Conservation (phyloP, 2,797 vertebrate genomes). For the Clarias fuscus region DNA sequence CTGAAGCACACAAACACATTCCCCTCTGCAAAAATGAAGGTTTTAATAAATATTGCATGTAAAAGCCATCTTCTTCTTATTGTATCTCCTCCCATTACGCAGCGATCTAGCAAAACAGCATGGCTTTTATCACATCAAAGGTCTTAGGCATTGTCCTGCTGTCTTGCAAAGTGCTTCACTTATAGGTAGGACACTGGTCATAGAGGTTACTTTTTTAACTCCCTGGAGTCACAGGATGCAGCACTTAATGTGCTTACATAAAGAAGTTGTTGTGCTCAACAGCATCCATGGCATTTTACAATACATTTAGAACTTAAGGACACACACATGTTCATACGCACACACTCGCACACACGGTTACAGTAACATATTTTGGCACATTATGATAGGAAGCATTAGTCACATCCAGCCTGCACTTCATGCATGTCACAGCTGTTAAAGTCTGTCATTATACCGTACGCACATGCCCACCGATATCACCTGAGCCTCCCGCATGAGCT, state of each 20-base stretch:
- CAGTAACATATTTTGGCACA: slow-evolving; percentile 26
- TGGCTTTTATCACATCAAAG: slow-evolving; percentile 34
- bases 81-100: not conserved
- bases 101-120: slow-evolving; percentile 18
- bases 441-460: slow-evolving; percentile 46
- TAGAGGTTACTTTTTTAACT: slow-evolving; percentile 24
- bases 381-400: slow-evolving; percentile 32
- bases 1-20: not conserved
- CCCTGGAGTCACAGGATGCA: slow-evolving; percentile 23
- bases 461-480: slow-evolving; percentile 37
- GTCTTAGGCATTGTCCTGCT: not conserved
- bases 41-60: not conserved
- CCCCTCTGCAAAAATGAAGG: not conserved
- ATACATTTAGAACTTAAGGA: not conserved
- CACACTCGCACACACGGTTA: slow-evolving; percentile 19
- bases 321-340: not conserved
- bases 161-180: slow-evolving; percentile 21
- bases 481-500: slow-evolving; percentile 41
- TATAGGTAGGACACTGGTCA: not conserved
- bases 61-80: not conserved
- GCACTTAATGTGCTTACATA: not conserved
- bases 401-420: slow-evolving; percentile 36
- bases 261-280: not conserved
- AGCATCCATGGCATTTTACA: not conserved
- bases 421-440: slow-evolving; percentile 44